Percentiles rank a stretch among this genome's conserved stretches.
Evolutionary conservation across 64 coral and sea anemone genomes (phyloP).

Genomic region (Cladopsammia gracilis): DNA sequence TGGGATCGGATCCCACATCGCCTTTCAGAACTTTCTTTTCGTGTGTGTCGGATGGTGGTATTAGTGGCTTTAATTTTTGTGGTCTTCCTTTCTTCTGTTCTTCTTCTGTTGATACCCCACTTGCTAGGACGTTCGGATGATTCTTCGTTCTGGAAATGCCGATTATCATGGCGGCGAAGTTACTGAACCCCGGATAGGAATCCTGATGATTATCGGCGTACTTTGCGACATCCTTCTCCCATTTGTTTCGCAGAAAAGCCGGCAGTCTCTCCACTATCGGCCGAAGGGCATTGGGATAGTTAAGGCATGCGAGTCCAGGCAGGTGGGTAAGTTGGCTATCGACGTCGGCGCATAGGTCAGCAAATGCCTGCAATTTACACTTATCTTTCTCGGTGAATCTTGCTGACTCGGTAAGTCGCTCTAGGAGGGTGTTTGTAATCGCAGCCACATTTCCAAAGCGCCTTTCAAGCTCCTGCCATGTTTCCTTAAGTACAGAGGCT

Average conservation of each 20-base stretch:
- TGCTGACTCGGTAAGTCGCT: background rate
- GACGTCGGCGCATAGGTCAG: conserved; percentile 31
- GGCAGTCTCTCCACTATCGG: conserved; percentile 21
- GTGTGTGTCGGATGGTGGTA: background rate
- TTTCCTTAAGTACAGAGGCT: too few species aligned
- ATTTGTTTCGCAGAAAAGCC: conserved; percentile 1
- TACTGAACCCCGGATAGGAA: background rate
- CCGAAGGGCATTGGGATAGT: background rate
- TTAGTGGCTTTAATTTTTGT: background rate
- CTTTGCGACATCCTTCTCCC: conserved; percentile 36
- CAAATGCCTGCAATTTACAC: background rate
- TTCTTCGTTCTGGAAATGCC: conserved; percentile 24
- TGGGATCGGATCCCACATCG: background rate
- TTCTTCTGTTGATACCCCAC: background rate
- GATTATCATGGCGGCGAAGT: conserved; percentile 6
- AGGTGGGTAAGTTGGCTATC: conserved; percentile 2
- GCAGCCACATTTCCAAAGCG: conserved; percentile 29
- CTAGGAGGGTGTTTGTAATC: background rate
- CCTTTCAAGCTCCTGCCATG: conserved; percentile 10
- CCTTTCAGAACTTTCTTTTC: background rate
- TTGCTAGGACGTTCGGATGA: conserved; percentile 36
- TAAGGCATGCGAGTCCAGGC: conserved; percentile 18
- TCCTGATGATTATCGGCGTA: conserved; percentile 24
- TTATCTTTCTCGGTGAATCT: background rate
- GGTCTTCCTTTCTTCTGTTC: background rate